Conservation (phyloP, 2,113 vertebrate species). For the Anser brachyrhynchus region DNA sequence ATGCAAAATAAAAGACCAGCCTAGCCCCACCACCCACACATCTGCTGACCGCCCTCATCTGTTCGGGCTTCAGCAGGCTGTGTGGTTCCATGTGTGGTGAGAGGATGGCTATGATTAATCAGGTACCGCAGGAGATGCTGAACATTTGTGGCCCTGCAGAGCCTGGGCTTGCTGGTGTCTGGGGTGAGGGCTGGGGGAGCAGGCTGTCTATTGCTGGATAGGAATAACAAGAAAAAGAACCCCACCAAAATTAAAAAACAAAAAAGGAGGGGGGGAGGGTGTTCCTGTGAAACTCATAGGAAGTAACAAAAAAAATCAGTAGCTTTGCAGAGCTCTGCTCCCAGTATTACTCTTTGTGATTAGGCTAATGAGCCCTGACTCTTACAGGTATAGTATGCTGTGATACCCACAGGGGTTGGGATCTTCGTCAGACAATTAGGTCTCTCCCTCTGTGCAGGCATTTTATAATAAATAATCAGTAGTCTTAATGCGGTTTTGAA, state of each 20-base stretch:
- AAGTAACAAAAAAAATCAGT: slow-evolving; percentile 5
- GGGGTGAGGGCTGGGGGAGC: background rate
- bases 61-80: background rate
- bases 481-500: slow-evolving; percentile 47
- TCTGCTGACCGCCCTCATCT: slow-evolving; percentile 51
- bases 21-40: slow-evolving; percentile 7
- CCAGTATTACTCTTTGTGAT: slow-evolving; percentile 61
- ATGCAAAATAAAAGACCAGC: slow-evolving; percentile 22
- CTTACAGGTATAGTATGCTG: slow-evolving; percentile 67
- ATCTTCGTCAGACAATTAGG: slow-evolving; percentile 74
- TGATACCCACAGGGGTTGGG: slow-evolving; percentile 71
- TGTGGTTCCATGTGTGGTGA: background rate
- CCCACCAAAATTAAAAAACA: background rate
- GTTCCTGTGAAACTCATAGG: slow-evolving; percentile 26
- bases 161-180: background rate
- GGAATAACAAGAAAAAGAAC: background rate
- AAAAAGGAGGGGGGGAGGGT: background rate
- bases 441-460: slow-evolving; percentile 67
- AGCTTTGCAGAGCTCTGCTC: slow-evolving; percentile 46
- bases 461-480: slow-evolving; percentile 71
- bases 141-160: background rate
- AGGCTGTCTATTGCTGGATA: background rate
- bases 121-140: slow-evolving; percentile 19
- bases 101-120: slow-evolving; percentile 52
- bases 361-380: slow-evolving; percentile 73